phyloP scores from a whole-genome alignment of 2,797 vertebrate genomes.

The Falco berigora region DNA sequence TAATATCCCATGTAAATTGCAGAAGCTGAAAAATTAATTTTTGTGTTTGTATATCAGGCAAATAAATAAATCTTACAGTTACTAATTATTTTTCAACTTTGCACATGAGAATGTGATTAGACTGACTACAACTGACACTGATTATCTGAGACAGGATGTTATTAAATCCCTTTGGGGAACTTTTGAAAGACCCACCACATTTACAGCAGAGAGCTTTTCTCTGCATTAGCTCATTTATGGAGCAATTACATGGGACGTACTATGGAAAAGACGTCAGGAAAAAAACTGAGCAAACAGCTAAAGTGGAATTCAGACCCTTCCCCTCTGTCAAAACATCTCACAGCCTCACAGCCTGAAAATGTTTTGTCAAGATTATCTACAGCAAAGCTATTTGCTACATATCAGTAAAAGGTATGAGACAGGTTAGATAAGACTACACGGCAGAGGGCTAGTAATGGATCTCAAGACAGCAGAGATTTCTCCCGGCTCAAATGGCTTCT shows the following conservation, averaged over 20 bases:
- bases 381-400: not conserved
- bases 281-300: not conserved
- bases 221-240: constrained; percentile 23
- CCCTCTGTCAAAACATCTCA: not conserved
- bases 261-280: not conserved
- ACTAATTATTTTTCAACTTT: constrained; percentile 53
- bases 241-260: constrained; percentile 7
- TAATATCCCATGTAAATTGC: not conserved
- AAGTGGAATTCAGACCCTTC: not conserved
- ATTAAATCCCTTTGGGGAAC: constrained; percentile 28
- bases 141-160: constrained; percentile 40
- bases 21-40: constrained; percentile 6
- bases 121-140: constrained; percentile 23
- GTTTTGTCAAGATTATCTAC: not conserved
- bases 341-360: not conserved
- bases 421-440: not conserved
- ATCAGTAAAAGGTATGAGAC: not conserved
- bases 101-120: constrained; percentile 38
- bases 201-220: constrained; percentile 5
- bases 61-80: constrained; percentile 44
- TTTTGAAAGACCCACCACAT: constrained; percentile 15
- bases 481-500: not conserved
- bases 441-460: not conserved
- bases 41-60: not conserved
- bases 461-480: not conserved